Base-by-base conservation (phyloP, 2,797 vertebrate species). In the Takifugu rubripes region DNA sequence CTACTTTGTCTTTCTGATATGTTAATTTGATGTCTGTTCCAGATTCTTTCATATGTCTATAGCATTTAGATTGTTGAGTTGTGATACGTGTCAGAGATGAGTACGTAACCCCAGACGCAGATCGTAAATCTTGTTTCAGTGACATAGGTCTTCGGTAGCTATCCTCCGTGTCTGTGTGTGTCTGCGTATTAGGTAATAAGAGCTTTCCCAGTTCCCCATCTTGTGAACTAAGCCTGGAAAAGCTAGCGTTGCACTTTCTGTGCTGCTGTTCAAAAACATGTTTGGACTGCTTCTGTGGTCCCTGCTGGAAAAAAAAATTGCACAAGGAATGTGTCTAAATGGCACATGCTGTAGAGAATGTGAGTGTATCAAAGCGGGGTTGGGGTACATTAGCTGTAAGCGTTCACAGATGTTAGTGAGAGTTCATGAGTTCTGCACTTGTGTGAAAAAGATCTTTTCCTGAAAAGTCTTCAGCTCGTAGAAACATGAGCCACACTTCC, bases 341-440 rank as follows among this genome's bases (percentile, higher is more conserved):
- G 84, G 86, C 83, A 86, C 84, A 85, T 78, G 81, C 85, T 84
- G 80, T 57, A 49, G 80, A 84, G 82, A 83, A 85, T 65, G 68
- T 82, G 82, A 79, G 75, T 72, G 73, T 86, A 84, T 87, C 76
- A 82, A 82, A 83, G 82, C 75, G 68, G 78, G 79, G 76, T 79
- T 85, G 80, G 81, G 85, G 78, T 64, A 87, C 84, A 87, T 90
- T 86, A 86, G 74, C 78, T 70, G 25, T 90, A 92, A 92, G 85
- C 84, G 74, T 89, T 92, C 78, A 65, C 91, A 92, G 91, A 92
- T 92, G 90, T 91, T 88, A 79, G 76, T 66, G 78, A 87, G 89
- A 90, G 87, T 90, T 90, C 84, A 88, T 90, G 82, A 84, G 82
- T 70, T 79, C 75, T 62, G 66, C 76, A 29, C 67, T 67, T 43